Percentiles rank a stretch among this genome's conserved stretches.
Evolutionary conservation across 2,797 vertebrate species (phyloP).

Genomic region (Eulemur albifrons): DNA sequence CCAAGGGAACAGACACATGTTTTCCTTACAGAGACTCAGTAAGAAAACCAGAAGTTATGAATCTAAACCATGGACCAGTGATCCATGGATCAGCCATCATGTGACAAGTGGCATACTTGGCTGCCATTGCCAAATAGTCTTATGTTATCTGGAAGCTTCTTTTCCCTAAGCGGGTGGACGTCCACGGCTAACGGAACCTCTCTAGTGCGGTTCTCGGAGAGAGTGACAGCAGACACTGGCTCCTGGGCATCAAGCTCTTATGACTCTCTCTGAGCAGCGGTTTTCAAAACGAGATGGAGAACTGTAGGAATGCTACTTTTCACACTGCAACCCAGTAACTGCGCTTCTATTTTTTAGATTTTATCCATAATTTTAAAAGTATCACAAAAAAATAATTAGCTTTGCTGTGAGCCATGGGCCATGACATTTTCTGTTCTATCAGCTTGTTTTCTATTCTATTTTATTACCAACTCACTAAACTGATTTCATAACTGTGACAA

Average conservation of each 20-base stretch:
- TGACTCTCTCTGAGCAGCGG: background rate
- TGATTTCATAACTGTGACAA: background rate
- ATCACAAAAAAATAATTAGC: background rate
- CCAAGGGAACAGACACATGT: background rate
- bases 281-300: background rate
- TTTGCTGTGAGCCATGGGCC: background rate
- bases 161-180: fast-evolving
- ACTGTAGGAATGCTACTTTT: background rate
- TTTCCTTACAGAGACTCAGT: background rate
- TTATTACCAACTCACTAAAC: background rate
- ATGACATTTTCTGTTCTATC: background rate
- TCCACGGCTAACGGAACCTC: background rate
- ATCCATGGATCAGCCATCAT: background rate
- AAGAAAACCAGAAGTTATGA: background rate
- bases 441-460: background rate
- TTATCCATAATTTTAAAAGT: background rate
- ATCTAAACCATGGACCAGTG: background rate
- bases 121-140: background rate
- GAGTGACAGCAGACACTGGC: fast-evolving
- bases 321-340: background rate
- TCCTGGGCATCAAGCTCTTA: background rate
- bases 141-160: background rate
- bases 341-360: background rate
- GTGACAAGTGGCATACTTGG: background rate
- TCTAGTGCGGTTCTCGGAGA: fast-evolving